phyloP scores from a whole-genome alignment of 2,113 vertebrate genomes.

The Pseudopipra pipra region DNA sequence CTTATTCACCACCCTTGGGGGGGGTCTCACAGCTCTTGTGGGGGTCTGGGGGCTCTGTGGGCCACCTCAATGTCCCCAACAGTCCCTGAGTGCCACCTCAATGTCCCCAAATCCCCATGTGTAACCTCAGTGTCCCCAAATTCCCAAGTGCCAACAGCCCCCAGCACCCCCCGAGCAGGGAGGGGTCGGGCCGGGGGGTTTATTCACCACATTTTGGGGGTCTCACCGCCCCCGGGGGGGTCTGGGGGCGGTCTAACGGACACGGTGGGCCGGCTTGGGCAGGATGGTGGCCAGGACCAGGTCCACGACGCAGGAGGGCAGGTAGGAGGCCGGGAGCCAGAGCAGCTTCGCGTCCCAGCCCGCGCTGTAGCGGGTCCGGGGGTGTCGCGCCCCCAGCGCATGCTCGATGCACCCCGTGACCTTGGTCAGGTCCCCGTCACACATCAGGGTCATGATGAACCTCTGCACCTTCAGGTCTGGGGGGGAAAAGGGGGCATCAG shows the following conservation, averaged over 20 bases:
- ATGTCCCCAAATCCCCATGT: neutral
- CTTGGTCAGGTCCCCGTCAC: constrained; percentile 87
- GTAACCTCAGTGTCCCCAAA: no score
- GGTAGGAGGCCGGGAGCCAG: constrained; percentile 92
- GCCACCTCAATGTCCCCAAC: neutral
- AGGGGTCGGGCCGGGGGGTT: no score
- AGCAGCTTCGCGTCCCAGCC: constrained; percentile 95
- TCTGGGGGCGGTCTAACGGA: neutral
- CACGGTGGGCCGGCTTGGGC: constrained; percentile 80
- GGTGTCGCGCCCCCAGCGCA: constrained; percentile 81
- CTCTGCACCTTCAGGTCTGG: constrained; percentile 84
- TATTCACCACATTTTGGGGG: neutral
- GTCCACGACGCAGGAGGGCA: constrained; percentile 86
- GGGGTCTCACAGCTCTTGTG: no score
- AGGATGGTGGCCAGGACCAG: constrained; percentile 79
- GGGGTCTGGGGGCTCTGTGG: neutral
- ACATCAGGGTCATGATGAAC: constrained; percentile 82
- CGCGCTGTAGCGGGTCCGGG: constrained; percentile 87
- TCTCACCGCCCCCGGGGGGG: neutral
- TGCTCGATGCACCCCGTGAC: constrained; percentile 90
- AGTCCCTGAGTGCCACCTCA: neutral
- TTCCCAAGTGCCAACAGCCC: no score
- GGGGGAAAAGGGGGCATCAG: neutral
- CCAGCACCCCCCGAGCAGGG: no score
- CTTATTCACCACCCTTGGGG: neutral